Base-by-base conservation (phyloP, 2,888 invertebrate species). In the Tinea trinotella region DNA sequence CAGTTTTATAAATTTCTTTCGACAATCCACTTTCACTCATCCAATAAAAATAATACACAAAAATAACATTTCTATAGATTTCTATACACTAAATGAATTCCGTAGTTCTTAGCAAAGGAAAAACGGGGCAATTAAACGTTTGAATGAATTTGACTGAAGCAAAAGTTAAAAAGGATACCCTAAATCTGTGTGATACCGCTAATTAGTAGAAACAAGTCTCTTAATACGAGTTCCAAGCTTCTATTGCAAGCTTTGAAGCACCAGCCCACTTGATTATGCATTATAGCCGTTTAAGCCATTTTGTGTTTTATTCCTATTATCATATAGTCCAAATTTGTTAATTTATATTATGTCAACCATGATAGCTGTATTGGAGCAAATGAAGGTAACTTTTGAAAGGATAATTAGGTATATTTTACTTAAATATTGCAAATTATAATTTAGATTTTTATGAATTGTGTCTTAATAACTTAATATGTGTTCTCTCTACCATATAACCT, bases 171-270 rank as follows among this genome's bases (percentile, higher is more conserved):
- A 7, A 19, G 46, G 40, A 40, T 40, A 40, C 13, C 19, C 46
- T 46, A 19, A 46, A 19, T 46, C 46, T 46, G 46, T 46, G 46
- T 46, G 46, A 46, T 46, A 46, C 46, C 46, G 46, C 46, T 46
- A 46, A 46, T 46, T 46, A 46, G 46, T 19, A 46, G 18, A 17
- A 46, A 17, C 40, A 13, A 40, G 40, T 40, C 46, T 40, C 46
- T 46, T 46, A 46, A 46, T 46, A 3, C 19, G 46, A 19, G 18
- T n/a, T 19, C 19, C 46, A 46, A 19, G 46, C 46, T 17, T 46
- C 46, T 46, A 46, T 18, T 18, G 46, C 19, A 46, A 46, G 46
- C 19, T 46, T 46, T n/a, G 46, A 46, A 19, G 15, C 15, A 6
- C 13, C 6, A 5, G 40, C 15, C 13, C 40, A 7, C 40, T 40